Conservation (phyloP, 2,888 invertebrate species). For the Cepaea hortensis region DNA sequence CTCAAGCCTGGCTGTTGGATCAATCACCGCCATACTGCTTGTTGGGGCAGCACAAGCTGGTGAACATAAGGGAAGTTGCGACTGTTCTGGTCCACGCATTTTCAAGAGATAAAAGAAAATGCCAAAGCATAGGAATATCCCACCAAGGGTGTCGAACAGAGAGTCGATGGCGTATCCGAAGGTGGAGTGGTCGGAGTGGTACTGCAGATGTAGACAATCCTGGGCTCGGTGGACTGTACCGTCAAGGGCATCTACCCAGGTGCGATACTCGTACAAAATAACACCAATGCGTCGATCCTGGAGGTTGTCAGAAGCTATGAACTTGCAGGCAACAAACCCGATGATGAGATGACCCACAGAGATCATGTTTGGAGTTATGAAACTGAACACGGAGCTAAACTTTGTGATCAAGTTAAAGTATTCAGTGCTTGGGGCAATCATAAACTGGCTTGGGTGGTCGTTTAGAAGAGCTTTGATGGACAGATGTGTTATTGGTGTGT, state of each 20-base stretch:
- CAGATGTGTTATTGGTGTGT: conserved; percentile 75
- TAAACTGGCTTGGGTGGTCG: conserved; percentile 89
- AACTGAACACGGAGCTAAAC: conserved; percentile 79
- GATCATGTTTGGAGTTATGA: conserved; percentile 89
- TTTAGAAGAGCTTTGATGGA: conserved; percentile 89
- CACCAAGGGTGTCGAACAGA: conserved; percentile 31
- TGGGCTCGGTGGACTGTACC: conserved; percentile 86
- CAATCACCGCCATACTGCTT: neutral
- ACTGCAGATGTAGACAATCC: conserved; percentile 12
- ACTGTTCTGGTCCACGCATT: neutral
- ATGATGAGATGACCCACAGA: conserved; percentile 87
- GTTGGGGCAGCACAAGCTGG: neutral
- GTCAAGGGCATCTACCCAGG: conserved; percentile 90
- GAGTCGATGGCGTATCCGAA: conserved; percentile 36
- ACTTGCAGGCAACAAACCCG: conserved; percentile 85
- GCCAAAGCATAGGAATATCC: conserved; percentile 32
- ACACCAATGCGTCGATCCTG: conserved; percentile 85
- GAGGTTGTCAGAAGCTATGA: conserved; percentile 85
- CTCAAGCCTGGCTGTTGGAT: neutral
- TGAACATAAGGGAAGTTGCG: neutral
- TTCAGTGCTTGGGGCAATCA: conserved; percentile 87
- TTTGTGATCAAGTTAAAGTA: conserved; percentile 82
- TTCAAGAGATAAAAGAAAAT: conserved; percentile 36
- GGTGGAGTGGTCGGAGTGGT: conserved; percentile 32
- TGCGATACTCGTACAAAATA: conserved; percentile 86